Conservation (phyloP, 37 sponge, comb jelly and placozoan genomes). For the Haliclona indistincta region DNA sequence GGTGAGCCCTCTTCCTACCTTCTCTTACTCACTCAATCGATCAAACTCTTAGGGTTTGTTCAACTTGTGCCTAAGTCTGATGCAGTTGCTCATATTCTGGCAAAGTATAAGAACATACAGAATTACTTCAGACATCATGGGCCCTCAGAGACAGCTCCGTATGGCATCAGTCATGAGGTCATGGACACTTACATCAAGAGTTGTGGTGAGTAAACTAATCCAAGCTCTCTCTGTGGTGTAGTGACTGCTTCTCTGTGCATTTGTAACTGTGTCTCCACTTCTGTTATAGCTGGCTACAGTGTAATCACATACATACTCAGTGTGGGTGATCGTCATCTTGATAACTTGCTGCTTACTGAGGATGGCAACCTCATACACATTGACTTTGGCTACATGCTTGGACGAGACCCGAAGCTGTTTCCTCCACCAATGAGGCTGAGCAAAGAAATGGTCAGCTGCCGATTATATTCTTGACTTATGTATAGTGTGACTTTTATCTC, state of each 20-base stretch:
- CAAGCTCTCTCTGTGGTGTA: not conserved
- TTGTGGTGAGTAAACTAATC: constrained; percentile 73
- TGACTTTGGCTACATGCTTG: constrained; percentile 99
- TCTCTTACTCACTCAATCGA: not conserved
- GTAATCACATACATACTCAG: constrained; percentile 97
- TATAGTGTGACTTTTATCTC: not conserved
- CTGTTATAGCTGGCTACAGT: constrained; percentile 87
- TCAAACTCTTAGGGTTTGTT: constrained; percentile 66
- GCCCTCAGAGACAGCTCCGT: constrained; percentile 49
- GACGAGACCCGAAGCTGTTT: constrained; percentile 95
- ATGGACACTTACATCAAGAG: constrained; percentile 98
- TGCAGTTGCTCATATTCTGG: constrained; percentile 85
- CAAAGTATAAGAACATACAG: constrained; percentile 81
- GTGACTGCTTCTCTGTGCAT: not conserved
- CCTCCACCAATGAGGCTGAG: constrained; percentile 99
- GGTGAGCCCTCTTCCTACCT: constrained; percentile 34
- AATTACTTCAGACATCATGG: constrained; percentile 59
- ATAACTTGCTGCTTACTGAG: constrained; percentile 93
- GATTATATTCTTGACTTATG: not conserved
- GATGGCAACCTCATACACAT: constrained; percentile 93
- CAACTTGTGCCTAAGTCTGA: constrained; percentile 74
- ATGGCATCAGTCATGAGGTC: constrained; percentile 82
- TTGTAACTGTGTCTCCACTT: not conserved
- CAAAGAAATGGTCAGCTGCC: constrained; percentile 88
- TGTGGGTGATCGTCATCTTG: constrained; percentile 96